Base-by-base conservation (phyloP, 2,113 vertebrate genomes). In the Pseudopodoces humilis region DNA sequence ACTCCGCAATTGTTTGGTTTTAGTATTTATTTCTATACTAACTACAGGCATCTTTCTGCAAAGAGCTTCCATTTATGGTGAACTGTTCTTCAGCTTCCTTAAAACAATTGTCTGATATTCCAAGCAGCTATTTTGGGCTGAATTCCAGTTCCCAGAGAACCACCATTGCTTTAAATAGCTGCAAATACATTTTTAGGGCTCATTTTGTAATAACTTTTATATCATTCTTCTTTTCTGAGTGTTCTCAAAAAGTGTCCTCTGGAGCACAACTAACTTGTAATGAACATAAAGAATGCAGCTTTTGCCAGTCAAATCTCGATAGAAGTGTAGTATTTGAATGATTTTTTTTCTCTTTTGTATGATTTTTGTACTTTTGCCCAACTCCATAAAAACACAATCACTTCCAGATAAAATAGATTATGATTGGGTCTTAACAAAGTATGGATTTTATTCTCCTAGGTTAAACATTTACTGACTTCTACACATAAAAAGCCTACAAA, bases 111-210 rank as follows among this genome's bases (percentile, higher is more conserved):
- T 67, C 72, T 82, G 76, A 70, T 93, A 83, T 31, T 86, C 33
- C 63, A 83, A 49, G 60, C 59, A 90, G 56, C 52, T 83, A 41
- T 91, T 81, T 37, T 46, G 60, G 76, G 85, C 68, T 88, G 52
- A 92, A 80, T 76, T 90, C 69, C 94, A 89, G 35, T 72, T 92
- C 69, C 56, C 49, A 86, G 46, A 81, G 68, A 94, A 55, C 41
- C 18, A 69, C 7, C 0, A 21, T 10, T 94, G 46, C 50, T 92
- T 96, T 86, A 96, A 92, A 90, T 74, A 88, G 60, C 71, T 70
- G 50, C 83, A 90, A 74, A 86, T 53, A 83, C 60, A 81, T 83
- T 86, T 87, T 83, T 81, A 83, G 39, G 43, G 37, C 55, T 74
- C 35, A 58, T 91, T 88, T 82, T 67, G 22, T 69, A 69, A 41